These are phyloP conservation scores for Myotis lucifugus DNA, from an alignment of 2,113 vertebrate genomes.

Conservation along the genomic window DNA sequence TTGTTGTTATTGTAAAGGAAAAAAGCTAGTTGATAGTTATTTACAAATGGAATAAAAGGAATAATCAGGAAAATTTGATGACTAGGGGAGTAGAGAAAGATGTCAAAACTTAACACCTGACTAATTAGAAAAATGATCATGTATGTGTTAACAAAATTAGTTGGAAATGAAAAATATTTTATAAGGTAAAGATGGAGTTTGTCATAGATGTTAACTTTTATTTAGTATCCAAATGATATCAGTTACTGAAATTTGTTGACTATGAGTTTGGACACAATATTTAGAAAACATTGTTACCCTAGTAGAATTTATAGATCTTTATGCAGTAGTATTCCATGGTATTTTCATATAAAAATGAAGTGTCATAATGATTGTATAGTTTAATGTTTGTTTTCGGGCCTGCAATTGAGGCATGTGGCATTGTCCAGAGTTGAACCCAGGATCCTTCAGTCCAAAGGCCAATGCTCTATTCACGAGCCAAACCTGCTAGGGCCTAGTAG, in stretches of 20 bases:
- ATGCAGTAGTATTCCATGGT: not conserved
- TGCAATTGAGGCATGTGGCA: too few relatives aligned
- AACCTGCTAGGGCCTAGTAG: not conserved
- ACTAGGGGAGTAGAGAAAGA: not conserved
- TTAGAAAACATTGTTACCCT: not conserved
- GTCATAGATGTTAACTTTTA: not conserved
- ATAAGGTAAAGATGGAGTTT: not conserved
- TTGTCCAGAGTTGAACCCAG: too few relatives aligned
- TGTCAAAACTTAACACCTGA: not conserved
- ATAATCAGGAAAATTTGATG: constrained; percentile 3
- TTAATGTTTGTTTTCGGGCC: not conserved
- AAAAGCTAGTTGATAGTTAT: not conserved
- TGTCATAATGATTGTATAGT: not conserved
- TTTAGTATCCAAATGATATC: not conserved
- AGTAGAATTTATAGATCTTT: constrained; percentile 3
- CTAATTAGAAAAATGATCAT: constrained; percentile 36
- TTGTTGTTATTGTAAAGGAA: not conserved
- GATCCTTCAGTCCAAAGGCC: too few relatives aligned
- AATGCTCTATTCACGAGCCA: too few relatives aligned
- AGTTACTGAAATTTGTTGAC: constrained; percentile 22
- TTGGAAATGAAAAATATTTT: constrained; percentile 8
- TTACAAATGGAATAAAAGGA: not conserved
- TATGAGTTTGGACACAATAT: not conserved
- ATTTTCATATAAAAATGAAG: constrained; percentile 22
- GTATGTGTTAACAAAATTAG: not conserved